Base-by-base conservation (phyloP, 2,888 invertebrate species). In the Cyclophora punctaria region DNA sequence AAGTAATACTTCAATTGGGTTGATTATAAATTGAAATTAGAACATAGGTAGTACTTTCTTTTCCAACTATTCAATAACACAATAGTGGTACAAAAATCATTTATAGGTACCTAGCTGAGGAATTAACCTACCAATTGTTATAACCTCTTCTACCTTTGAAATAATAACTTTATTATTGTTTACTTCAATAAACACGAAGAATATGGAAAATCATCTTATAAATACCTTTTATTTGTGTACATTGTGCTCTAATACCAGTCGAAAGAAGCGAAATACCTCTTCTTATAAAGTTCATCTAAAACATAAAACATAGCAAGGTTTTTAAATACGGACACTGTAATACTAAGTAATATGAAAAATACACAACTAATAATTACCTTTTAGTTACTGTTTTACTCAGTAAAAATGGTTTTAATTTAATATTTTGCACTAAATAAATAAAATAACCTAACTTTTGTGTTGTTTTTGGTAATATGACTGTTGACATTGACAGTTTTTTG, bases 281-380 rank as follows among this genome's bases (percentile, higher is more conserved):
- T 57, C 80, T 70, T 51, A 87, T 56, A 53, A 84, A 70, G 73
- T 87, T 87, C 87, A 87, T 87, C 84, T 85, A 67, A 64, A 83
- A 83, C 42, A 47, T 5, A 37, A 48, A n/a, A 34, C 3, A 20
- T 44, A 45, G 7, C 34, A 44, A 33, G 3, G 6, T 46, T 46
- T 49, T 47, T 46, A 49, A 56, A 43, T 43, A 5, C n/a, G 6
- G n/a, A 3, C 7, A 41, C 3, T 7, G 3, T 20, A 43, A 7
- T 20, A 20, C 7, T 5, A 7, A 43, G n/a, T 4, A 43, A 43
- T 7, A 1, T 43, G 5, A 3, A 20, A 7, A 43, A 43, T 43
- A 7, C 7, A 4, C 1, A 43, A 5, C 4, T 20, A 7, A 20
- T 43, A 4, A 5, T 7, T 7, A 20, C 20, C 2, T 3, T 20